These are phyloP conservation scores for Carposina sasakii DNA, from an alignment of 1,140 invertebrate species.

Conservation along the genomic window DNA sequence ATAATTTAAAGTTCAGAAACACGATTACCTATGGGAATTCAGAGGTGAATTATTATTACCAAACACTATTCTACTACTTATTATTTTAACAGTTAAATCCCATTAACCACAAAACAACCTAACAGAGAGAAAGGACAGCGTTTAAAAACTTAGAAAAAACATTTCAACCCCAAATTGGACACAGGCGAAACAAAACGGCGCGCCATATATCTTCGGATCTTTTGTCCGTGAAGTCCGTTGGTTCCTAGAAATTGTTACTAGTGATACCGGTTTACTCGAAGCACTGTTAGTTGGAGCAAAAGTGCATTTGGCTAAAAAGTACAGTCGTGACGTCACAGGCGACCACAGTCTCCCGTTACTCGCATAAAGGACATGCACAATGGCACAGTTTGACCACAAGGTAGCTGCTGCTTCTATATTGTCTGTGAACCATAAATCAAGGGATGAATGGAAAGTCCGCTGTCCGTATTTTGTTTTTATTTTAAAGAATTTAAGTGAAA, in stretches of 20 bases:
- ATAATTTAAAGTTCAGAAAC: too few species aligned
- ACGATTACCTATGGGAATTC: too few species aligned
- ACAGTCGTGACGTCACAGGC: conserved; percentile 53
- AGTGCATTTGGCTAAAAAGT: conserved; percentile 58
- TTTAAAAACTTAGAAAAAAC: too few species aligned
- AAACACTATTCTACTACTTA: too few species aligned
- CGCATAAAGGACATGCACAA: conserved; percentile 50
- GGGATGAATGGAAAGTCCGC: too few species aligned
- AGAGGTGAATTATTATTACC: too few species aligned
- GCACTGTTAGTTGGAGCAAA: conserved; percentile 61
- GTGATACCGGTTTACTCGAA: conserved; percentile 61
- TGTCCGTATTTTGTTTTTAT: too few species aligned
- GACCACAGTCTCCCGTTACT: conserved; percentile 45
- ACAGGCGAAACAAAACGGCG: conserved; percentile 42
- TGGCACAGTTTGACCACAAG: conserved; percentile 49
- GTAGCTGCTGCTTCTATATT: conserved; percentile 48
- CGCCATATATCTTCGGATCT: conserved; percentile 45
- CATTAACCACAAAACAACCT: conserved; percentile 35
- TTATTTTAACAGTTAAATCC: too few species aligned
- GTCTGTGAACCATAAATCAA: conserved; percentile 47
- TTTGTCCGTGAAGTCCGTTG: conserved; percentile 44
- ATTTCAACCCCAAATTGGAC: conserved; percentile 54
- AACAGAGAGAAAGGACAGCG: too few species aligned
- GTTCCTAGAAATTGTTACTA: conserved; percentile 51
- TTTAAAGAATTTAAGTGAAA: too few species aligned